These are phyloP conservation scores for Temnothorax curvispinosus DNA, from an alignment of 1,140 invertebrate species.

Conservation along the genomic window DNA sequence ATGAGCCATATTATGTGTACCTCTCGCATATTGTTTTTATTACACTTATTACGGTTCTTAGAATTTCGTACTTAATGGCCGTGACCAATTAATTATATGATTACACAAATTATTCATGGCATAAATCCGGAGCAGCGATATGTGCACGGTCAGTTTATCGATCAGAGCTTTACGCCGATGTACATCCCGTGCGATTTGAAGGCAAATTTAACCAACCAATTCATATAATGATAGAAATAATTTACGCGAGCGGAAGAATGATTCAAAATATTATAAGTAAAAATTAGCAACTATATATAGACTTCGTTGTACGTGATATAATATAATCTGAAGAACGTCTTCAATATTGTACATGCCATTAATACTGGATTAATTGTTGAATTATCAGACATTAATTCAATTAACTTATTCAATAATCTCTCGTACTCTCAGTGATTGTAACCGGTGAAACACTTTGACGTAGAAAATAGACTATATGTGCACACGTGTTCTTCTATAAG, in stretches of 20 bases:
- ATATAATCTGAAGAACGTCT: not conserved
- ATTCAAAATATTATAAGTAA: not conserved
- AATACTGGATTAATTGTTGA: conserved; percentile 4
- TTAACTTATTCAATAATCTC: conserved; percentile 21
- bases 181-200: not conserved
- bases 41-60: conserved; percentile 39
- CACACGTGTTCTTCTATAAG: conserved; percentile 30
- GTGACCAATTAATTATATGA: conserved; percentile 31
- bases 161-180: not conserved
- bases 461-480: conserved; percentile 39
- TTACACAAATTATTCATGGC: conserved; percentile 37
- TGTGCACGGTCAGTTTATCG: conserved; percentile 21
- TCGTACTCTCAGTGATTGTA: not conserved
- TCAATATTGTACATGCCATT: not conserved
- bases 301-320: not conserved
- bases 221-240: not conserved
- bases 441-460: not conserved
- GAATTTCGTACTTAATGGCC: conserved; percentile 1
- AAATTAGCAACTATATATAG: not conserved
- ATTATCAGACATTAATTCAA: conserved; percentile 14
- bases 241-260: not conserved
- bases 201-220: not conserved
- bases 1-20: not conserved
- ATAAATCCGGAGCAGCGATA: not conserved
- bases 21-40: conserved; percentile 35